These are phyloP conservation scores for Cryptomyrus ogoouensis DNA, from an alignment of 2,113 vertebrate genomes.

Conservation along the genomic window DNA sequence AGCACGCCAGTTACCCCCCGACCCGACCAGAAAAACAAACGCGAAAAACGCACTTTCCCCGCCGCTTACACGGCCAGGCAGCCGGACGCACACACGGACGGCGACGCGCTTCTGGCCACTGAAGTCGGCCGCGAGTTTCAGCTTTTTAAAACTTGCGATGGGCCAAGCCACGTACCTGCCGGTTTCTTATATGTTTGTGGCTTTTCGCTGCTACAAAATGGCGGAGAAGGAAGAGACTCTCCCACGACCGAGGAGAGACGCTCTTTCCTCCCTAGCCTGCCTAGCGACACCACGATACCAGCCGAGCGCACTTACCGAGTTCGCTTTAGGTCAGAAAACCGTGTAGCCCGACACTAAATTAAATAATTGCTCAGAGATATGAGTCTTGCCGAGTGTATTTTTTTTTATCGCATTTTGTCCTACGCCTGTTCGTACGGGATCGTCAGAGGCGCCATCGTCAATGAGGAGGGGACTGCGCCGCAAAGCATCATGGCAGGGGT, in stretches of 20 bases:
- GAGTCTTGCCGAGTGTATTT: not conserved
- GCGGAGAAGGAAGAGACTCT: constrained; percentile 70
- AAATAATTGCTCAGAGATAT: not conserved
- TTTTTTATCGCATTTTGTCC: constrained; percentile 5
- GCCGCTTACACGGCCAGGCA: not conserved
- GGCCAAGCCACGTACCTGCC: constrained; percentile 17
- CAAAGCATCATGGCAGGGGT: constrained; percentile 27
- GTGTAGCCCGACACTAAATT: not conserved
- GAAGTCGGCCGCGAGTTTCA: not conserved
- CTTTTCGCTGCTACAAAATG: constrained; percentile 71
- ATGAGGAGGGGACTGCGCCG: constrained; percentile 31
- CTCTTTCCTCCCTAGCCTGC: constrained; percentile 39
- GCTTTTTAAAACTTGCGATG: not conserved
- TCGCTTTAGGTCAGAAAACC: constrained; percentile 26
- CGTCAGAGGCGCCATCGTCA: constrained; percentile 35
- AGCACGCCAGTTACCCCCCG: not conserved
- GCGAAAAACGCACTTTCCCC: not conserved
- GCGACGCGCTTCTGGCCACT: not conserved
- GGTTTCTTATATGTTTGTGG: constrained; percentile 43
- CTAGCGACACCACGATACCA: not conserved
- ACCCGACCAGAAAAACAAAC: not conserved
- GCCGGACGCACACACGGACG: not conserved
- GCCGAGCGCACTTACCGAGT: constrained; percentile 50
- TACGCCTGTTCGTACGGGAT: constrained; percentile 10
- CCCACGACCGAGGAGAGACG: constrained; percentile 31